Evolutionary conservation across 1,140 invertebrate species (phyloP).

Genomic region (Cydia amplana): DNA sequence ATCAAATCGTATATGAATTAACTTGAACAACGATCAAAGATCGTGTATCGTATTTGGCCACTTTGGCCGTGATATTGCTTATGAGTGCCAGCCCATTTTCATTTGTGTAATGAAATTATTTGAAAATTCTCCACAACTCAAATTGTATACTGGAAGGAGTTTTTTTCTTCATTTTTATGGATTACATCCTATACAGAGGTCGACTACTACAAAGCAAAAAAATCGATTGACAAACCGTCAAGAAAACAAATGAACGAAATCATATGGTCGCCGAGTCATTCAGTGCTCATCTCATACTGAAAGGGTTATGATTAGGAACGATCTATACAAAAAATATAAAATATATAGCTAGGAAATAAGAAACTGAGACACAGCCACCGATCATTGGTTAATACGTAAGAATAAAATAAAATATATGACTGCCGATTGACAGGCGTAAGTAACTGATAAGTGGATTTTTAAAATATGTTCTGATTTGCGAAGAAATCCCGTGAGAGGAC

Average conservation of each 20-base stretch:
- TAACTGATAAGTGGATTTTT: slow-evolving; percentile 41
- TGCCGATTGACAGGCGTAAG: slow-evolving; percentile 42
- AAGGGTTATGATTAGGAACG: slow-evolving; percentile 51
- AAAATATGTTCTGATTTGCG: slow-evolving; percentile 46
- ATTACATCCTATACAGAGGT: slow-evolving; percentile 10
- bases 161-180: neutral
- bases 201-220: slow-evolving; percentile 44
- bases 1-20: no score
- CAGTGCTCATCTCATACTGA: slow-evolving; percentile 54
- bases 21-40: no score
- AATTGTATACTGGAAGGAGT: neutral
- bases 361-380: slow-evolving; percentile 47
- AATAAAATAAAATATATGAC: slow-evolving; percentile 48
- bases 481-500: slow-evolving; percentile 35
- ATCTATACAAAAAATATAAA: slow-evolving; percentile 48
- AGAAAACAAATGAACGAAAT: slow-evolving; percentile 75
- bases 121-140: no score
- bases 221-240: slow-evolving; percentile 56
- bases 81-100: no score
- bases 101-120: no score
- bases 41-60: no score
- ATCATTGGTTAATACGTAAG: slow-evolving; percentile 58
- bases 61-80: no score
- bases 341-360: slow-evolving; percentile 59
- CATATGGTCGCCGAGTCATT: slow-evolving; percentile 73